Base-by-base conservation (phyloP, 2,797 vertebrate species). In the Octomys mimax region DNA sequence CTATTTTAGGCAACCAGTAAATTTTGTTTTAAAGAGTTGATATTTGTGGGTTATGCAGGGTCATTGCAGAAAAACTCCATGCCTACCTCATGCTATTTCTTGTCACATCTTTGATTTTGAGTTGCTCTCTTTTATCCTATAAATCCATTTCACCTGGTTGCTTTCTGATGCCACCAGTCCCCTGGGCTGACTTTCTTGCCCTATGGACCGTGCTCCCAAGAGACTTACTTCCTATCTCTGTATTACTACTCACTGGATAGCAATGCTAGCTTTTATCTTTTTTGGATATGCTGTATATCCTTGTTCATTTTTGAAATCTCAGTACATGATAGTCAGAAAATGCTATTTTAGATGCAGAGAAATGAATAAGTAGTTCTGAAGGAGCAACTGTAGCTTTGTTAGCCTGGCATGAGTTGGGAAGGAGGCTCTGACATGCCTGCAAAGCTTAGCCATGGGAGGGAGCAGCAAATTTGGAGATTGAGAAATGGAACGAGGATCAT, bases 381-480 rank as follows among this genome's bases (percentile, higher is more conserved):
- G 22, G 4, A 54, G 2, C 33, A 24, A 59, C 26, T 2, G 2
- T 0, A 61, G 71, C 39, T 92, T 61, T 73, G n/a, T 87, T 61
- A 33, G 9, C 24, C 36, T 14, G 71, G 61, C 82, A 39, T 81
- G 57, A 39, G 6, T 21, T 49, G 36, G 77, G 59, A 80, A 91
- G 71, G n/a, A 87, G 21, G 26, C 26, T 31, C 13, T 28, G 77
- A 26, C 28, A 39, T 36, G n/a, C 39, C 26, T 90, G 54, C 1
- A 78, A 70, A 75, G 84, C 71, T 57, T 19, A 61, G 84, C 88
- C 94, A 85, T 61, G 6, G 24, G 26, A 54, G 57, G 68, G 91
- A 61, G 83, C 78, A 88, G 33, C 66, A 80, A 91, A 85, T 13
- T 85, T 86, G 89, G 70, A 71, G 71, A 94, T 6, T 84, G 61